phyloP scores from a whole-genome alignment of 2,113 vertebrate species.

The Centropristis striata region DNA sequence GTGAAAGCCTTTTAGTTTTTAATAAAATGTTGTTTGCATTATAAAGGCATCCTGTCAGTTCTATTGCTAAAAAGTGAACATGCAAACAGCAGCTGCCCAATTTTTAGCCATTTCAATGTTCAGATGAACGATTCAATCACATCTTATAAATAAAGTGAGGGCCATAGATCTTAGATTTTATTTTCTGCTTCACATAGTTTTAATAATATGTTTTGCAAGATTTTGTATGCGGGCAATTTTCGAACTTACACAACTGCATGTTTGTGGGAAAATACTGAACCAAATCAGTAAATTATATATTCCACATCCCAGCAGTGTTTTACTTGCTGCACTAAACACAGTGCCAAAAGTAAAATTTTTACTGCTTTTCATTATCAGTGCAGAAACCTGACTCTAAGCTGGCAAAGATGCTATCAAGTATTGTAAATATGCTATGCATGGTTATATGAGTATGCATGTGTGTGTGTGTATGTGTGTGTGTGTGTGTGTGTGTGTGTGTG shows the following conservation, averaged over 20 bases:
- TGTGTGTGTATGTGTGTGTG: slow-evolving; percentile 10
- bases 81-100: neutral
- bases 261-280: slow-evolving; percentile 10
- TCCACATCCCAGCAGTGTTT: neutral
- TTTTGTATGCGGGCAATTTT: slow-evolving; percentile 6
- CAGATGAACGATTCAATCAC: neutral
- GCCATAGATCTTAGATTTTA: neutral
- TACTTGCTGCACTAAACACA: neutral
- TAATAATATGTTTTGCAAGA: slow-evolving; percentile 22
- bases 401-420: slow-evolving; percentile 22
- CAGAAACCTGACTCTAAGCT: slow-evolving; percentile 1
- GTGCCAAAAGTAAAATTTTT: slow-evolving; percentile 2
- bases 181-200: neutral
- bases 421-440: slow-evolving; percentile 14
- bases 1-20: neutral
- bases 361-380: neutral
- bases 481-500: neutral
- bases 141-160: neutral
- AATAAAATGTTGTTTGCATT: no score
- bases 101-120: neutral
- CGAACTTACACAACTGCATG: slow-evolving; percentile 14
- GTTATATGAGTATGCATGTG: slow-evolving; percentile 9
- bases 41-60: neutral
- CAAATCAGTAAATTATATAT: slow-evolving; percentile 12
- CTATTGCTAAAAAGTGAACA: neutral